These are phyloP conservation scores for Diachasmimorpha longicaudata DNA, from an alignment of 1,140 invertebrate species.

Conservation along the genomic window DNA sequence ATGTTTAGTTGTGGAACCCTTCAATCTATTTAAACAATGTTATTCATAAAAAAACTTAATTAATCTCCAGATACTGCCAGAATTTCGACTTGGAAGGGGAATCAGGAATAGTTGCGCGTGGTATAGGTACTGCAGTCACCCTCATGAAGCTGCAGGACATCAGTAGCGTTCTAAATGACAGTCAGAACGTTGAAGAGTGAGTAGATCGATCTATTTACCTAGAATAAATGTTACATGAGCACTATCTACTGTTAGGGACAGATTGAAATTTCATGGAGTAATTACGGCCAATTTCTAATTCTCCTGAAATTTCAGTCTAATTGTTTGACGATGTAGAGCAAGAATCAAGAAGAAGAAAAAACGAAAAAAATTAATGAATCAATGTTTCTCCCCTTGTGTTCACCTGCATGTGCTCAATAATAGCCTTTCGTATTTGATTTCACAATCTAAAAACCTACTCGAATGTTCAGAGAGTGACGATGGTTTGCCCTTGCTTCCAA, in stretches of 20 bases:
- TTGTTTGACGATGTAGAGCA: not conserved
- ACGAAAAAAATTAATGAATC: not conserved
- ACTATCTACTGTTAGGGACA: no score
- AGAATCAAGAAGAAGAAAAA: not conserved
- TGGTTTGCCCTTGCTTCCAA: conserved; percentile 39
- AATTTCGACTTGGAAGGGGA: conserved; percentile 97
- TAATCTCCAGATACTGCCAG: conserved; percentile 77
- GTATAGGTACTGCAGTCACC: conserved; percentile 90
- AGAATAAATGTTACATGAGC: not conserved
- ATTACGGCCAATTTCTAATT: no score
- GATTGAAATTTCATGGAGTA: no score
- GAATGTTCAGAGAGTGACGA: conserved; percentile 48
- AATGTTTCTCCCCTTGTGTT: conserved; percentile 41
- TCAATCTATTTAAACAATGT: no score
- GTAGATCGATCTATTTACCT: conserved; percentile 47
- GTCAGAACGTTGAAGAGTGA: conserved; percentile 68
- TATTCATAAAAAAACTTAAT: conserved; percentile 23
- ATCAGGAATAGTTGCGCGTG: conserved; percentile 91
- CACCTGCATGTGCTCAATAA: conserved; percentile 34
- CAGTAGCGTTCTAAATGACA: conserved; percentile 53
- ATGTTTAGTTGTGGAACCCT: no score
- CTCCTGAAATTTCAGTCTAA: no score
- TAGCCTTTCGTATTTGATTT: conserved; percentile 49
- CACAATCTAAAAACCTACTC: conserved; percentile 41
- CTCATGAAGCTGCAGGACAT: conserved; percentile 68